phyloP scores from a whole-genome alignment of 2,113 vertebrate genomes.

The Dolichotis patagonum region DNA sequence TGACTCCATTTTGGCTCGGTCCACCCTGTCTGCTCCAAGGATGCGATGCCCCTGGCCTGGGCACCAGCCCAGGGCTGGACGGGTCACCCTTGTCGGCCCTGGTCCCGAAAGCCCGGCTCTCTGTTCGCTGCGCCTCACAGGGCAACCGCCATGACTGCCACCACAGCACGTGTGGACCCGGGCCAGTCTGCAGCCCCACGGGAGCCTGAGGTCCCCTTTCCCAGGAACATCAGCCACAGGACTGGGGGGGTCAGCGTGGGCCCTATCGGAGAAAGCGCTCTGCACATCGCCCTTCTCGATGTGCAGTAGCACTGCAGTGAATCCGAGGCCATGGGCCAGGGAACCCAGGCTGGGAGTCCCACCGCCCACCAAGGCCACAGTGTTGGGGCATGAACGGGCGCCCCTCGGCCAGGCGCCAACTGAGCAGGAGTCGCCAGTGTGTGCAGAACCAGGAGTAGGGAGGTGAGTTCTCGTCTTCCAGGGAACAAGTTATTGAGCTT shows the following conservation, averaged over 20 bases:
- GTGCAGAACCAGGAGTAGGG: slow-evolving; percentile 80
- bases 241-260: neutral
- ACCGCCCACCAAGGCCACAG: neutral
- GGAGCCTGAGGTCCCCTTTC: neutral
- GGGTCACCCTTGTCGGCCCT: neutral
- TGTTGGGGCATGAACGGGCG: neutral
- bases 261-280: slow-evolving; percentile 64
- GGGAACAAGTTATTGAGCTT: slow-evolving; percentile 86
- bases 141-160: rapidly evolving
- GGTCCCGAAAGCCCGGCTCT: neutral
- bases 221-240: too few relatives aligned
- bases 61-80: neutral
- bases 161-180: rapidly evolving
- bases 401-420: neutral
- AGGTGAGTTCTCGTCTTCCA: slow-evolving; percentile 85
- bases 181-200: neutral
- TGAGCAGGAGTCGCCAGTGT: slow-evolving; percentile 74
- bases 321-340: neutral
- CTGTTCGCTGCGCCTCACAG: neutral
- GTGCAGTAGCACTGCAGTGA: neutral
- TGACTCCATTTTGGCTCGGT: neutral
- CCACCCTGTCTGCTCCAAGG: neutral
- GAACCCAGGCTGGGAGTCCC: neutral
- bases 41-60: neutral
- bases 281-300: neutral